Percentiles rank a stretch among this genome's conserved stretches.
Conservation (phyloP, 2,888 invertebrate species). For the Stenichneumon culpator region DNA sequence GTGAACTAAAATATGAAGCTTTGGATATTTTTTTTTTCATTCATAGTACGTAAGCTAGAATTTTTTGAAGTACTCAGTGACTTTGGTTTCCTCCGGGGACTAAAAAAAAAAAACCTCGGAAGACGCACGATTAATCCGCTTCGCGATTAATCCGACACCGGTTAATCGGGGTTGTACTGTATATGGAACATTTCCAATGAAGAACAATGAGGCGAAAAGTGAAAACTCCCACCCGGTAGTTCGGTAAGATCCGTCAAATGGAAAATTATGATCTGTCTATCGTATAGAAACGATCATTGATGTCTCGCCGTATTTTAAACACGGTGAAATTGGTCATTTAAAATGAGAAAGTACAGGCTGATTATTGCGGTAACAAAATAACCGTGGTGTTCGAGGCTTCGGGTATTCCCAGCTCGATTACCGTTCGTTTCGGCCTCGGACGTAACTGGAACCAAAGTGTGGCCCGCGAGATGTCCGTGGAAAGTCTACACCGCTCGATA, state of each 20-base stretch:
- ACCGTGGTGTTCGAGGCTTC: slow-evolving; percentile 4
- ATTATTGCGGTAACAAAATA: neutral
- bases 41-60: too few species aligned
- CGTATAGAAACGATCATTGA: slow-evolving; percentile 18
- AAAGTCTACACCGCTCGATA: slow-evolving; percentile 28
- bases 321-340: neutral
- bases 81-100: too few species aligned
- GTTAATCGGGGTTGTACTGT: too few species aligned
- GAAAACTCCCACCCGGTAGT: slow-evolving; percentile 40
- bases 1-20: too few species aligned
- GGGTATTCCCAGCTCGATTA: slow-evolving; percentile 15
- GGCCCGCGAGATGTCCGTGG: slow-evolving; percentile 2
- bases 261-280: slow-evolving; percentile 14
- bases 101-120: too few species aligned
- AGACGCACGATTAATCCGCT: too few species aligned
- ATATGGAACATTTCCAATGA: too few species aligned
- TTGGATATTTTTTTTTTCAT: too few species aligned
- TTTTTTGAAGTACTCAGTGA: too few species aligned
- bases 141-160: too few species aligned
- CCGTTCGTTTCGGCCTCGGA: slow-evolving; percentile 25
- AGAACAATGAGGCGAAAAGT: slow-evolving; percentile 58
- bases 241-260: neutral
- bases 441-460: slow-evolving; percentile 19
- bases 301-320: neutral
- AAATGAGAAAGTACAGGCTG: slow-evolving; percentile 3